Evolutionary conservation across 2,797 vertebrate species (phyloP), one percentile per base, ranked within the genome.

Genomic region (Tiaroga cobitis): DNA sequence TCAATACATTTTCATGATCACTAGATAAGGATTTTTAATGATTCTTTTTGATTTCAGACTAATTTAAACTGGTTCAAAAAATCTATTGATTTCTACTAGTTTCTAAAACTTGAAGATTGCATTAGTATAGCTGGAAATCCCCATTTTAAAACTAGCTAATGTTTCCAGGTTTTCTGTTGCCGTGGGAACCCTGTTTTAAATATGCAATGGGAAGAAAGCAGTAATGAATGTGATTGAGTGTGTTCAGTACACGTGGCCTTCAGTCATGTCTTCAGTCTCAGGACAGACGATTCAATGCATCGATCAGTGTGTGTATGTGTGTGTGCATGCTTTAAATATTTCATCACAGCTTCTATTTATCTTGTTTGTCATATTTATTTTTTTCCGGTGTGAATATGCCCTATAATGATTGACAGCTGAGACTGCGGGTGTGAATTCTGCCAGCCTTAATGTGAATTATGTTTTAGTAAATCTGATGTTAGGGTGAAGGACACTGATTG

Each of bases 171-270:
- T 7, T 72, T 29, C 5, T 11, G 2, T n/a, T 37, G 8, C 3
- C 4, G 19, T 51, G 81, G 46, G 24, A 46, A 29, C 10, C n/a
- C 39, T n/a, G 51, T 34, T 26, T 46, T 63, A 34, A 46, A 82
- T 61, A 73, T 73, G n/a, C 39, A 75, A 26, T 0, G n/a, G 2
- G 16, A 43, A 63, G 49, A 72, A 8, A 18, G 54, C 34, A 56
- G 65, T 37, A n/a, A 80, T 69, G 34, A 69, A 80, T 46, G 51
- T 81, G 80, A 19, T 21, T 49, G 10, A 6, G 26, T 56, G 54
- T 24, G 67, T 67, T 67, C 65, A 56, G 34, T 49, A 54, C 29
- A 34, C 13, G 37, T 72, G 51, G 80, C 80, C 80, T 81, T 81
- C 37, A 69, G 54, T 59, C 49, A 29, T 56, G 49, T 24, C 54